A percentile compares a stretch with the other conserved stretches of the same genome.
Conservation (phyloP, 2,797 vertebrate species). For the Lagorchestes hirsutus region DNA sequence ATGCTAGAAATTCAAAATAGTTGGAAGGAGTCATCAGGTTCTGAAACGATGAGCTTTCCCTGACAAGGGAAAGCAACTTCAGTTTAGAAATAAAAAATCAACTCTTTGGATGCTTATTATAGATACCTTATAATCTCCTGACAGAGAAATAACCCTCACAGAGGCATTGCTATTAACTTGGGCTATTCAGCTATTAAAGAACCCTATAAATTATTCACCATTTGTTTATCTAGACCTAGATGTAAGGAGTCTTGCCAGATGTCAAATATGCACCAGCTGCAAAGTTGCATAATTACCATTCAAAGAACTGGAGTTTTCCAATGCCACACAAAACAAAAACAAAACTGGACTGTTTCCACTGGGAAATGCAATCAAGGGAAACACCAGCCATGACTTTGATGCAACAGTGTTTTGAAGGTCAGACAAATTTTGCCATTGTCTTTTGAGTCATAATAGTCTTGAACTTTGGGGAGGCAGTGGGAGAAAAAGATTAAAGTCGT, state of each 20-base stretch:
- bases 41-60: neutral
- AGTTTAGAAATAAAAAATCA: neutral
- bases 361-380: neutral
- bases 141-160: neutral
- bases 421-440: fast-evolving
- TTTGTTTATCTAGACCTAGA: neutral
- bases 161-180: neutral
- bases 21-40: neutral
- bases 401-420: fast-evolving
- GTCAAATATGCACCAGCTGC: neutral
- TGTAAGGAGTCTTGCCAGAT: neutral
- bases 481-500: neutral
- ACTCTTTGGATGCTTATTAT: neutral
- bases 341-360: neutral
- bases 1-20: neutral
- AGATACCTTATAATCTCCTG: slow-evolving; percentile 5
- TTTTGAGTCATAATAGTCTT: neutral
- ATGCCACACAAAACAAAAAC: neutral
- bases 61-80: neutral
- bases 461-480: neutral
- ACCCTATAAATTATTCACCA: neutral
- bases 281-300: neutral
- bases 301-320: neutral
- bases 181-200: neutral
- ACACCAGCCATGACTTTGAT: fast-evolving